Conservation (phyloP, 1,140 invertebrate species). For the Centruroides sculpturatus region DNA sequence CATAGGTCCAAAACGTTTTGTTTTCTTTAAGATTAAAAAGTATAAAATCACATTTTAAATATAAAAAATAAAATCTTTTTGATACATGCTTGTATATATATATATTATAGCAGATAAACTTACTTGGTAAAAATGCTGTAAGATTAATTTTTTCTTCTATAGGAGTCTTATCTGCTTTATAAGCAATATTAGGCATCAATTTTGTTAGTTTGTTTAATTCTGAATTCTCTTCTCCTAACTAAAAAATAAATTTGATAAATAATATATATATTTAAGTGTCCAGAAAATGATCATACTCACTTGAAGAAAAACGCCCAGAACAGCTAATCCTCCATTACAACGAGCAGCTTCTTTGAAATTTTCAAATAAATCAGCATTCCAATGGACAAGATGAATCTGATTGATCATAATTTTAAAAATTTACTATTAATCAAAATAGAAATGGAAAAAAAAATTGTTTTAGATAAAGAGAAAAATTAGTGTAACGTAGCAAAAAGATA, state of each 20-base stretch:
- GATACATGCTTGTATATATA: too few relatives aligned
- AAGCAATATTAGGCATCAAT: too few relatives aligned
- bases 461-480: too few relatives aligned
- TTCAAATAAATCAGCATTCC: slow-evolving; percentile 73
- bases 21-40: slow-evolving; percentile 9
- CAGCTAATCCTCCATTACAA: slow-evolving; percentile 70
- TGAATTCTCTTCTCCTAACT: background rate
- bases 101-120: too few relatives aligned
- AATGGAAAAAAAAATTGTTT: too few relatives aligned
- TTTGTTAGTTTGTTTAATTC: background rate
- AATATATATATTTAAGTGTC: too few relatives aligned
- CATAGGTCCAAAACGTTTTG: slow-evolving; percentile 80
- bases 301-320: slow-evolving; percentile 76
- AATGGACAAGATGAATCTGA: slow-evolving; percentile 57
- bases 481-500: too few relatives aligned
- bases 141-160: too few relatives aligned
- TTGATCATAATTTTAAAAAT: background rate
- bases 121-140: too few relatives aligned
- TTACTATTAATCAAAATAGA: background rate
- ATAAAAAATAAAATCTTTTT: too few relatives aligned
- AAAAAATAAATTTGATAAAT: background rate
- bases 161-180: too few relatives aligned
- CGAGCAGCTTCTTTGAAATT: slow-evolving; percentile 64
- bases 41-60: too few relatives aligned
- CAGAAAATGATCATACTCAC: background rate